phyloP scores from a whole-genome alignment of 1,140 invertebrate genomes.

The Micrasema minimum region DNA sequence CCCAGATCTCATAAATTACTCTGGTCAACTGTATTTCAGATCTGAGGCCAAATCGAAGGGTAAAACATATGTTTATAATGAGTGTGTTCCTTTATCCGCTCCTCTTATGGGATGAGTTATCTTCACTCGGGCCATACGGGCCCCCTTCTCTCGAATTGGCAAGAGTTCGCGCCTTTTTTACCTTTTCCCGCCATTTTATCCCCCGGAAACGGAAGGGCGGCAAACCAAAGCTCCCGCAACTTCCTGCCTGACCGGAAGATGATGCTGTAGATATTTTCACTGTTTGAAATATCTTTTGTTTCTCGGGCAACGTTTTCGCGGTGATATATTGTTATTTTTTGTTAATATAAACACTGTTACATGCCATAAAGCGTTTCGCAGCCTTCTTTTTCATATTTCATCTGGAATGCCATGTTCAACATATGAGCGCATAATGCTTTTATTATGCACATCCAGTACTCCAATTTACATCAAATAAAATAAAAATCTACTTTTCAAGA shows the following conservation, averaged over 20 bases:
- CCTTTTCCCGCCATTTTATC: conserved; percentile 31
- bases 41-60: conserved; percentile 32
- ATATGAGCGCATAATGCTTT: too few species aligned
- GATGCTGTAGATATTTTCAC: conserved; percentile 35
- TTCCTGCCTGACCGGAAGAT: conserved; percentile 39
- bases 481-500: too few species aligned
- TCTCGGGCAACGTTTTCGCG: too few species aligned
- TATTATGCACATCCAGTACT: too few species aligned
- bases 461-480: too few species aligned
- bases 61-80: conserved; percentile 32
- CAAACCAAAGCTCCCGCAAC: conserved; percentile 25
- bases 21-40: conserved; percentile 21
- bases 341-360: too few species aligned
- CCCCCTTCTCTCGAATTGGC: conserved; percentile 23
- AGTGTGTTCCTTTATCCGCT: conserved; percentile 23
- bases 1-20: not conserved
- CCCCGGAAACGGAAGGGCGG: conserved; percentile 27
- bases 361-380: too few species aligned
- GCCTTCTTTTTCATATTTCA: too few species aligned
- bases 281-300: conserved; percentile 33
- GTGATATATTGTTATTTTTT: too few species aligned
- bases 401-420: too few species aligned
- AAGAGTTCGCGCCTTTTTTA: conserved; percentile 34
- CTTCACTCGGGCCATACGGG: conserved; percentile 12
- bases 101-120: conserved; percentile 25